Percentiles rank a stretch among this genome's conserved stretches.
phyloP scores from a whole-genome alignment of 1,140 invertebrate genomes.

The Arion vulgaris region DNA sequence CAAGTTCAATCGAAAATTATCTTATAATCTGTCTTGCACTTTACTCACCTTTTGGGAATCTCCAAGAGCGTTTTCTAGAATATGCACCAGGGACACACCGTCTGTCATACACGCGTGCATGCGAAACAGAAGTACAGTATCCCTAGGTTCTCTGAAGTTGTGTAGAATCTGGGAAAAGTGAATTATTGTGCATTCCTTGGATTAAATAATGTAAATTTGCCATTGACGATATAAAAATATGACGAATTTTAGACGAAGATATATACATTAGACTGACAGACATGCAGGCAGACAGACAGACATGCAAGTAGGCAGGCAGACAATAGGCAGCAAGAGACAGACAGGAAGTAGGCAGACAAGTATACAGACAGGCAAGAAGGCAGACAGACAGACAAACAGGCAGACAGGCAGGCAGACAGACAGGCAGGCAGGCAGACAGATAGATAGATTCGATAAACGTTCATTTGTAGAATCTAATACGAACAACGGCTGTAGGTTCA shows the following conservation, averaged over 20 bases:
- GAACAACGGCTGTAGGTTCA: too few relatives aligned
- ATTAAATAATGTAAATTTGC: too few relatives aligned
- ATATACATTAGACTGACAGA: neutral
- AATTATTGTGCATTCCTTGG: neutral
- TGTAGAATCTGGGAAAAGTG: constrained; percentile 64
- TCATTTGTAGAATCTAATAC: too few relatives aligned
- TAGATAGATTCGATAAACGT: too few relatives aligned
- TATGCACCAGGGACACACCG: constrained; percentile 75
- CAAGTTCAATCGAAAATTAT: too few relatives aligned
- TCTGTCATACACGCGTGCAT: constrained; percentile 77
- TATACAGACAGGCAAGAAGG: neutral
- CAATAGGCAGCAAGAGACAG: neutral
- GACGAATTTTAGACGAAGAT: neutral
- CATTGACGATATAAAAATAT: too few relatives aligned
- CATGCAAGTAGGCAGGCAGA: too few relatives aligned
- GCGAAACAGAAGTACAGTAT: constrained; percentile 75
- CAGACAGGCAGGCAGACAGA: too few relatives aligned
- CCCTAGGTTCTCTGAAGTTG: constrained; percentile 71
- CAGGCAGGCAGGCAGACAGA: too few relatives aligned
- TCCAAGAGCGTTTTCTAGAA: constrained; percentile 74
- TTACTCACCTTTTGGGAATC: constrained; percentile 70
- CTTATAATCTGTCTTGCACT: neutral
- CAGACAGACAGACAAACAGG: too few relatives aligned
- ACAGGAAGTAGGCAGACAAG: neutral
- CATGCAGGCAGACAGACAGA: neutral